phyloP scores from a whole-genome alignment of 2,888 invertebrate species.

The Cryptocephalus moraei region DNA sequence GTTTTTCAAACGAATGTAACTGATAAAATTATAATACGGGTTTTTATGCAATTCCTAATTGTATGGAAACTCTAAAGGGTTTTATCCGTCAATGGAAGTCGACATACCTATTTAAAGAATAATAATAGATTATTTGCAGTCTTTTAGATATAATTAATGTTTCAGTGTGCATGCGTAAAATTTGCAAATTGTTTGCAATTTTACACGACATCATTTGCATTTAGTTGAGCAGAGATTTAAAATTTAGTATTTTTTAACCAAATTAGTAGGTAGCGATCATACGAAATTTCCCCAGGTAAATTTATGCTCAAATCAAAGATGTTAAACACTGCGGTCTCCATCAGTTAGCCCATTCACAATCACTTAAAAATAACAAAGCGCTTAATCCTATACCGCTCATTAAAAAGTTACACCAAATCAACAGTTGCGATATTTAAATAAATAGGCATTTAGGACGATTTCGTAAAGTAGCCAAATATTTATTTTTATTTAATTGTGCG shows the following conservation, averaged over 20 bases:
- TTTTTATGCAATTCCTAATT: slow-evolving; percentile 20
- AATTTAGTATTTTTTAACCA: slow-evolving; percentile 27
- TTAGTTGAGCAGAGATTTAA: slow-evolving; percentile 30
- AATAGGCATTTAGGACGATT: too few species aligned
- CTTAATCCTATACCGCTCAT: not conserved
- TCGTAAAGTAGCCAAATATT: too few species aligned
- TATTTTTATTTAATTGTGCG: too few species aligned
- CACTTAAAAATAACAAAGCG: not conserved
- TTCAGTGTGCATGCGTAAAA: slow-evolving; percentile 29
- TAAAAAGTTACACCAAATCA: too few species aligned
- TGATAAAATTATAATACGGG: slow-evolving; percentile 21
- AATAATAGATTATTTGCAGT: slow-evolving; percentile 31
- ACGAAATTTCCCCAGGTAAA: slow-evolving; percentile 28
- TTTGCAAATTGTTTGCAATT: slow-evolving; percentile 32
- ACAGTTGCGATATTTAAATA: too few species aligned
- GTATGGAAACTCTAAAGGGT: slow-evolving; percentile 11
- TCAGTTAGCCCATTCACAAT: slow-evolving; percentile 12
- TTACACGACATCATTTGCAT: slow-evolving; percentile 31
- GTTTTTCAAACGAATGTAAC: slow-evolving; percentile 22
- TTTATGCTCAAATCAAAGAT: slow-evolving; percentile 19
- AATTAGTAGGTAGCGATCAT: slow-evolving; percentile 20
- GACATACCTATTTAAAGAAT: slow-evolving; percentile 28
- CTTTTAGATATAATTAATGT: slow-evolving; percentile 29
- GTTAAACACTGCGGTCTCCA: slow-evolving; percentile 1
- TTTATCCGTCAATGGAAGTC: slow-evolving; percentile 24